Evolutionary conservation across 2,797 vertebrate genomes (phyloP), one percentile per base, ranked within the genome.

Genomic region (Dromococcyx pavoninus): DNA sequence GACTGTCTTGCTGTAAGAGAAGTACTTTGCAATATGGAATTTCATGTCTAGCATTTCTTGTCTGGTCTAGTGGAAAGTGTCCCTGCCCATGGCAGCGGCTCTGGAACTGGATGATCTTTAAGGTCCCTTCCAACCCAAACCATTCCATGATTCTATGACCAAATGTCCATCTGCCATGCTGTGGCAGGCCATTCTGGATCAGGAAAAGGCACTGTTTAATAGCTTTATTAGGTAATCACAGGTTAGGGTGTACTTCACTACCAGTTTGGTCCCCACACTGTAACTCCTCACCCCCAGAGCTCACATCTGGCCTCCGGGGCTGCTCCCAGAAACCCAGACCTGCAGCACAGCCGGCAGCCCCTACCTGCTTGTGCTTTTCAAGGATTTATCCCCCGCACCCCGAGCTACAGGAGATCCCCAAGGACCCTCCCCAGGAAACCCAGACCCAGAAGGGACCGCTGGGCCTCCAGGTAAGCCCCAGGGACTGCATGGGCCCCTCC

Each of bases 211-310:
- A 51, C 13, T 2, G 3, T 33, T 74, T 48, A 16, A 32, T 7
- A 27, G 24, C 33, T 48, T 33, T 22, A 35, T 39, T 3, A 25
- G 30, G 18, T 2, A 33, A 24, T 4, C 19, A 11, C 37, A n/a
- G 33, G 13, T 16, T 25, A 2, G 1, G 22, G 24, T 9, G 13
- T 0, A 22, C 5, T 17, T n/a, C 71, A 13, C 18, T 12, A 6
- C 4, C 41, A 1, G 16, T 17, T 7, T 10, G 30, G n/a, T 9
- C 11, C 30, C 18, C 8, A 2, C 41, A 2, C 1, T 14, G 2
- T 2, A 44, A 30, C 10, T 3, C 33, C 17, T 22, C 10, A 10
- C 11, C 33, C 22, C 23, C 54, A 5, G 21, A 25, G 17, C 66
- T 9, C 16, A n/a, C 0, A 37, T 15, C 50, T 2, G 58, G n/a